These are phyloP conservation scores for Mormyrus proboscirostris DNA, from an alignment of 2,797 vertebrate species.

Conservation along the genomic window DNA sequence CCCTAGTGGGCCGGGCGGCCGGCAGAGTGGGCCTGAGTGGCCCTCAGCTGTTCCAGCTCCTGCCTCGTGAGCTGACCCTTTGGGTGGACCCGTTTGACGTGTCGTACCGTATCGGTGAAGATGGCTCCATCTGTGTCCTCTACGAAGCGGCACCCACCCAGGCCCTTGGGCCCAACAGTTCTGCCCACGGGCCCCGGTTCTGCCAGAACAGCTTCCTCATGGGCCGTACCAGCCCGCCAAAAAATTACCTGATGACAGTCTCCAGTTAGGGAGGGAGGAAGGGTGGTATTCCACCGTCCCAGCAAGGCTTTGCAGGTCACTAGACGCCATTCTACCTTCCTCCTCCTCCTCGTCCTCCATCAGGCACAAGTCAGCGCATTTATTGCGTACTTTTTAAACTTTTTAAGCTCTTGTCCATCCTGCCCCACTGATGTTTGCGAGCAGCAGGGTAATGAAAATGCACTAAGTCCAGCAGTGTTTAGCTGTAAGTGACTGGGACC, in stretches of 20 bases:
- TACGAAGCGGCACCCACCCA: slow-evolving; percentile 54
- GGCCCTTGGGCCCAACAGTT: not conserved
- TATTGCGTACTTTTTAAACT: not conserved
- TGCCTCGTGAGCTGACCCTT: slow-evolving; percentile 74
- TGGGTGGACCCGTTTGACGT: slow-evolving; percentile 81
- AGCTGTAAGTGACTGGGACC: not conserved
- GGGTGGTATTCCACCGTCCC: not conserved
- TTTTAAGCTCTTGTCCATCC: not conserved
- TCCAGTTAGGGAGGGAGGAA: slow-evolving; percentile 55
- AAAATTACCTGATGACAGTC: slow-evolving; percentile 74
- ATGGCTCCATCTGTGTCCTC: slow-evolving; percentile 76
- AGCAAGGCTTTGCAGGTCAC: not conserved
- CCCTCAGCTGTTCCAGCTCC: slow-evolving; percentile 59
- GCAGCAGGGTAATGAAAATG: not conserved
- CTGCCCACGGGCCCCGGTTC: slow-evolving; percentile 49
- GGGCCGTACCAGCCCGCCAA: slow-evolving; percentile 57
- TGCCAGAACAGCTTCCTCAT: slow-evolving; percentile 71
- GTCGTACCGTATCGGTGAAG: slow-evolving; percentile 76
- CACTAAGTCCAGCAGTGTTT: not conserved
- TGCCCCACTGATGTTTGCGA: not conserved
- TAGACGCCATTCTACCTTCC: not conserved
- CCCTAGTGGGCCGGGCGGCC: slow-evolving; percentile 67
- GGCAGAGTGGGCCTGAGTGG: slow-evolving; percentile 63
- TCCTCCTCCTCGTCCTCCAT: not conserved
- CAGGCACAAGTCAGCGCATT: not conserved